These are phyloP conservation scores for Saimiri boliviensis DNA, from an alignment of 2,113 vertebrate genomes.

Conservation along the genomic window DNA sequence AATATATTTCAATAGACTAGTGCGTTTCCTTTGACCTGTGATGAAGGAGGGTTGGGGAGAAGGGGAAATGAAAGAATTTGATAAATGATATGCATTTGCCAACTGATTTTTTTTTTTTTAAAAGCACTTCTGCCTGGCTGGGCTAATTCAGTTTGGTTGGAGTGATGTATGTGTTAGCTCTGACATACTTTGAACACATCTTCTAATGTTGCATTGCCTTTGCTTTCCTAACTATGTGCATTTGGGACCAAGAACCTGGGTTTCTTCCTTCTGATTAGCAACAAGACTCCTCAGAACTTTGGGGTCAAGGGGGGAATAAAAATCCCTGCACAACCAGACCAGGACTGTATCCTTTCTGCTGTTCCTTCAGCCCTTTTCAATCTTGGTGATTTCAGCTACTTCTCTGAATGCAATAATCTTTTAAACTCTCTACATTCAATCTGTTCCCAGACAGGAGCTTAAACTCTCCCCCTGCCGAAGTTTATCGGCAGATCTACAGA, in stretches of 20 bases:
- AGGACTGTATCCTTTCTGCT: not conserved
- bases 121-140: not conserved
- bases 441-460: slow-evolving; percentile 39
- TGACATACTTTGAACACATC: not conserved
- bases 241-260: not conserved
- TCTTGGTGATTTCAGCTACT: slow-evolving; percentile 4
- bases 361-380: not conserved
- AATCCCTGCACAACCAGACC: not conserved
- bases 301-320: not conserved
- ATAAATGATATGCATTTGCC: not conserved
- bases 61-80: not conserved
- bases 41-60: not conserved
- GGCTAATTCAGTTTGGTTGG: not conserved
- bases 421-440: slow-evolving; percentile 13
- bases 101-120: not conserved
- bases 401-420: slow-evolving; percentile 38
- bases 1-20: not conserved
- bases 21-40: not conserved
- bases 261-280: not conserved
- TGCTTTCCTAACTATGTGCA: not conserved
- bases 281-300: not conserved
- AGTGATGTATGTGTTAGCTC: not conserved
- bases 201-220: not conserved
- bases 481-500: slow-evolving; percentile 67
- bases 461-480: not conserved